Conservation (phyloP, 2,888 invertebrate genomes). For the Molorchus minor region DNA sequence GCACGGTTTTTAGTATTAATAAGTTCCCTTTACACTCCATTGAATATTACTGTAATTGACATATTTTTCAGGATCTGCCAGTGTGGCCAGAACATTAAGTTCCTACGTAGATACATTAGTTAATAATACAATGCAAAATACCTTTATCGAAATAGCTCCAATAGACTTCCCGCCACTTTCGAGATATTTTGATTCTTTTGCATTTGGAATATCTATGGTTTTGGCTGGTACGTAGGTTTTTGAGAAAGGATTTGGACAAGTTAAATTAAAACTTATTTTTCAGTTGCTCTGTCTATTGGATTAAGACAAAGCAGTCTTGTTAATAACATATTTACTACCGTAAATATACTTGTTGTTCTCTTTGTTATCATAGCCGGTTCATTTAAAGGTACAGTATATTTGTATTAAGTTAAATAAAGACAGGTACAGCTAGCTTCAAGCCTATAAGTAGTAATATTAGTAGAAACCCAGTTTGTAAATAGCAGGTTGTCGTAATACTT, state of each 20-base stretch:
- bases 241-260: background rate
- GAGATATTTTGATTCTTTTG: conserved; percentile 79
- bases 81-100: conserved; percentile 81
- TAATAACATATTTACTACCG: conserved; percentile 86
- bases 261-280: conserved; percentile 50
- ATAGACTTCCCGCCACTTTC: conserved; percentile 73
- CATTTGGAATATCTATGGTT: conserved; percentile 74
- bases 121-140: conserved; percentile 71
- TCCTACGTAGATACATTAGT: conserved; percentile 78
- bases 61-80: conserved; percentile 73
- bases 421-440: no score
- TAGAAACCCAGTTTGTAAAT: no score
- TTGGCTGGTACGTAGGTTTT: conserved; percentile 68
- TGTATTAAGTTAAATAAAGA: background rate
- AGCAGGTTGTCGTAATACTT: no score
- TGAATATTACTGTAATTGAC: no score
- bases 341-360: conserved; percentile 82
- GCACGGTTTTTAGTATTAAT: background rate
- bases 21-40: no score
- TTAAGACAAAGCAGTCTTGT: conserved; percentile 87
- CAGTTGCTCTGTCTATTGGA: conserved; percentile 80
- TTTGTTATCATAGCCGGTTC: conserved; percentile 85
- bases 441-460: no score
- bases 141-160: conserved; percentile 71
- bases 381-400: conserved; percentile 68